Conservation (phyloP, 2,888 invertebrate species). For the Drosophila tanythrix region DNA sequence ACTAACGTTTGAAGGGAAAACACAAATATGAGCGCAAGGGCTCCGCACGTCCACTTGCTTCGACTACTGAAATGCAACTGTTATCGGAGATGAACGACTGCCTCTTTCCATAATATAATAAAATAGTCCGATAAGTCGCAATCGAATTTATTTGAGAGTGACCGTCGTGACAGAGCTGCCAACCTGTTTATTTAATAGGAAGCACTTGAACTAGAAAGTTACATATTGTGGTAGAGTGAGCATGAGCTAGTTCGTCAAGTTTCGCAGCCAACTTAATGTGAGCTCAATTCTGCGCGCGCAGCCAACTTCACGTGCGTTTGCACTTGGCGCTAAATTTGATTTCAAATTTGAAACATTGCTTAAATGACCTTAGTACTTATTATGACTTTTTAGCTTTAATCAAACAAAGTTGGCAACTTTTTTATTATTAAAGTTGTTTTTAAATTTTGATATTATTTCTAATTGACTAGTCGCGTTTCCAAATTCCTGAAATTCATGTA, state of each 20-base stretch:
- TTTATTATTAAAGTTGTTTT: not conserved
- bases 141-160: slow-evolving; percentile 32
- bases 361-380: not conserved
- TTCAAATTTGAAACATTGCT: not conserved
- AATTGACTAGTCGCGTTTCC: not conserved
- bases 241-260: not conserved
- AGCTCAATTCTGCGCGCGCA: not conserved
- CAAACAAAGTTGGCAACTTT: not conserved
- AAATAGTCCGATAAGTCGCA: not conserved
- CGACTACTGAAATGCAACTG: slow-evolving; percentile 55
- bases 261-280: slow-evolving; percentile 11
- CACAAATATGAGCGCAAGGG: slow-evolving; percentile 17
- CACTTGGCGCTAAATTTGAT: slow-evolving; percentile 8
- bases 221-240: not conserved
- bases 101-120: slow-evolving; percentile 16
- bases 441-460: not conserved
- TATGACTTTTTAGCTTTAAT: not conserved
- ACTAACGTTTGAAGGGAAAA: slow-evolving; percentile 22
- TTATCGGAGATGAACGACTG: slow-evolving; percentile 27
- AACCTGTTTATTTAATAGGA: not conserved
- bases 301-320: slow-evolving; percentile 16
- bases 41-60: slow-evolving; percentile 25
- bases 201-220: not conserved
- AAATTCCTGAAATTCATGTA: not conserved
- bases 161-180: not conserved